Percentiles rank a stretch among this genome's conserved stretches.
Conservation (phyloP, 2,797 vertebrate genomes). For the Pipistrellus nathusii region DNA sequence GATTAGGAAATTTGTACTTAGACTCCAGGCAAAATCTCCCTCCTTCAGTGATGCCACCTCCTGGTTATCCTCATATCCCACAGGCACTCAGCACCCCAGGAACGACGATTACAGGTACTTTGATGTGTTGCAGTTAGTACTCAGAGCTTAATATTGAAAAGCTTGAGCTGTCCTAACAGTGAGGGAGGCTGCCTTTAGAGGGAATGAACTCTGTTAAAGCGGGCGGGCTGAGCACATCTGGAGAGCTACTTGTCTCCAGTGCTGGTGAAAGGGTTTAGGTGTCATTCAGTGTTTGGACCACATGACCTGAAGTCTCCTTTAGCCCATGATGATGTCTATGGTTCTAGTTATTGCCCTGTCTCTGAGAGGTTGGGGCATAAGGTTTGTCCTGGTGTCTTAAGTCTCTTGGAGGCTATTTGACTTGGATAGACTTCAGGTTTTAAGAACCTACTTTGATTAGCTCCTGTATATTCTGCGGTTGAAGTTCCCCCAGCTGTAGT, state of each 20-base stretch:
- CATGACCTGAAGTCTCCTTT: not conserved
- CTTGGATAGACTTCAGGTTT: not conserved
- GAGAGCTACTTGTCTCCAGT: not conserved
- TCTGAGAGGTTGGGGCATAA: not conserved
- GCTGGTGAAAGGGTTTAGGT: not conserved
- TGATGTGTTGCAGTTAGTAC: not conserved
- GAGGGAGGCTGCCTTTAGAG: not conserved
- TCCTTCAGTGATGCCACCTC: constrained; percentile 93
- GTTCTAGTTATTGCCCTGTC: constrained; percentile 10
- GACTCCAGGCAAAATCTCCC: constrained; percentile 94
- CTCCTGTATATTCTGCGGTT: not conserved
- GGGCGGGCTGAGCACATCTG: not conserved
- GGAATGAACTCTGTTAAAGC: not conserved
- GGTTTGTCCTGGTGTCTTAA: not conserved
- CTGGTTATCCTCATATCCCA: constrained; percentile 93
- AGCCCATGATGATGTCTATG: not conserved
- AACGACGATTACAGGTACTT: constrained; percentile 92
- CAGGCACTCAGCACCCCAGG: constrained; percentile 93
- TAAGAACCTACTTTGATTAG: not conserved
- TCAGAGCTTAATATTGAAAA: constrained; percentile 21
- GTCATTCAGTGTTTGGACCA: not conserved
- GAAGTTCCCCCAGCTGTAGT: not conserved
- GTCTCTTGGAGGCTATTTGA: constrained; percentile 1
- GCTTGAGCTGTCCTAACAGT: not conserved
- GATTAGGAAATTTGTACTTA: constrained; percentile 94